Evolutionary conservation across 1,140 invertebrate genomes (phyloP).

Genomic region (Paraescarpia echinospica): DNA sequence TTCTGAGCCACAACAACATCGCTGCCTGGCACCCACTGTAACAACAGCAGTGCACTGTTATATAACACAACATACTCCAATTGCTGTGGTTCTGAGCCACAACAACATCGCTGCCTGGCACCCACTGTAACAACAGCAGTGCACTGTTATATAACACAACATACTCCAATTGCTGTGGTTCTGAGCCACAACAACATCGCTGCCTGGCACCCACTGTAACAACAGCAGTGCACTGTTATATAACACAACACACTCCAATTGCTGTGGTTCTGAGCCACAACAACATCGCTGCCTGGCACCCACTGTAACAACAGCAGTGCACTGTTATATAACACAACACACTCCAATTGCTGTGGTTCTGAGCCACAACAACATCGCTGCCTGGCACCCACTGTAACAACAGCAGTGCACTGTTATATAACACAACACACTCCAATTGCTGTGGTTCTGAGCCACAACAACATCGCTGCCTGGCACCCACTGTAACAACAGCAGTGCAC

Average conservation of each 20-base stretch:
- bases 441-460: slow-evolving; percentile 87
- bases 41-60: slow-evolving; percentile 12
- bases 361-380: slow-evolving; percentile 96
- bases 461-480: slow-evolving; percentile 94
- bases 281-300: slow-evolving; percentile 95
- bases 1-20: slow-evolving; percentile 97
- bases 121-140: slow-evolving; percentile 60
- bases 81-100: slow-evolving; percentile 88
- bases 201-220: slow-evolving; percentile 77
- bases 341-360: slow-evolving; percentile 80
- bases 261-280: slow-evolving; percentile 86
- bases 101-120: slow-evolving; percentile 93
- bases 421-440: slow-evolving; percentile 89
- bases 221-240: neutral
- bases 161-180: slow-evolving; percentile 81
- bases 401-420: neutral
- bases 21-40: slow-evolving; percentile 80
- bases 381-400: slow-evolving; percentile 73
- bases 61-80: slow-evolving; percentile 84
- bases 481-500: slow-evolving; percentile 34
- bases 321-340: slow-evolving; percentile 75
- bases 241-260: slow-evolving; percentile 89
- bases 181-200: slow-evolving; percentile 97
- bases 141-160: slow-evolving; percentile 69
- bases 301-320: slow-evolving; percentile 41